phyloP scores from a whole-genome alignment of 2,888 invertebrate species.

The Erpobdella octoculata region DNA sequence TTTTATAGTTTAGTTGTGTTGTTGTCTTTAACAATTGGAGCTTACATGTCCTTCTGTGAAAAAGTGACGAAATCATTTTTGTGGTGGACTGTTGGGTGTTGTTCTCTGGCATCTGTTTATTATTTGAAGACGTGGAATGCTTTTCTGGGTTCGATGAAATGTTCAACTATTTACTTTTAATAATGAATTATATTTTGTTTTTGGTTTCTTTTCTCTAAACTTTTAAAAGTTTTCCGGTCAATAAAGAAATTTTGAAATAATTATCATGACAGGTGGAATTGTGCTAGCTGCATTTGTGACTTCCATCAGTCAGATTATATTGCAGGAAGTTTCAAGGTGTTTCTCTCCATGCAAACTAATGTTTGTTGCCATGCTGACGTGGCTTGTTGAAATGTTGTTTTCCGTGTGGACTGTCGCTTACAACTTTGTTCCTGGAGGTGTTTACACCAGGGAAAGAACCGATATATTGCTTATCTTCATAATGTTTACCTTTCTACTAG shows the following conservation, averaged over 20 bases:
- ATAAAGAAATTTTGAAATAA: too few relatives aligned
- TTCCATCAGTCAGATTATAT: slow-evolving; percentile 48
- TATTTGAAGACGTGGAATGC: slow-evolving; percentile 46
- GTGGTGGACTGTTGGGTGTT: slow-evolving; percentile 45
- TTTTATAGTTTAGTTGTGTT: slow-evolving; percentile 36
- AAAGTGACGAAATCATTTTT: slow-evolving; percentile 38
- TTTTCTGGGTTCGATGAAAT: slow-evolving; percentile 43
- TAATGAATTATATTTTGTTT: too few relatives aligned
- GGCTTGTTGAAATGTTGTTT: slow-evolving; percentile 47
- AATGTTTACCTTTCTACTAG: slow-evolving; percentile 35
- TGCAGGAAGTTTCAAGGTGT: slow-evolving; percentile 43
- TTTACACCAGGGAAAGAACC: slow-evolving; percentile 50
- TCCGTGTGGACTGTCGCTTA: slow-evolving; percentile 53
- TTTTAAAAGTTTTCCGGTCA: too few relatives aligned
- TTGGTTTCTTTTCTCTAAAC: too few relatives aligned
- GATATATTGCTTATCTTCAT: slow-evolving; percentile 45
- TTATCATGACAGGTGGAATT: slow-evolving; percentile 50
- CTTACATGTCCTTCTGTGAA: slow-evolving; percentile 39
- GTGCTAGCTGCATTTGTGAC: slow-evolving; percentile 45
- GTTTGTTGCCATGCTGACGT: slow-evolving; percentile 44
- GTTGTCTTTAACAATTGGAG: slow-evolving; percentile 41
- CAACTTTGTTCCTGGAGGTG: slow-evolving; percentile 53
- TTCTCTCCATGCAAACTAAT: slow-evolving; percentile 41
- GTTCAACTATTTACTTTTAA: too few relatives aligned
- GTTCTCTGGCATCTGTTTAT: slow-evolving; percentile 42